These are phyloP conservation scores for Deilephila elpenor DNA, from an alignment of 2,888 invertebrate genomes.

Conservation along the genomic window DNA sequence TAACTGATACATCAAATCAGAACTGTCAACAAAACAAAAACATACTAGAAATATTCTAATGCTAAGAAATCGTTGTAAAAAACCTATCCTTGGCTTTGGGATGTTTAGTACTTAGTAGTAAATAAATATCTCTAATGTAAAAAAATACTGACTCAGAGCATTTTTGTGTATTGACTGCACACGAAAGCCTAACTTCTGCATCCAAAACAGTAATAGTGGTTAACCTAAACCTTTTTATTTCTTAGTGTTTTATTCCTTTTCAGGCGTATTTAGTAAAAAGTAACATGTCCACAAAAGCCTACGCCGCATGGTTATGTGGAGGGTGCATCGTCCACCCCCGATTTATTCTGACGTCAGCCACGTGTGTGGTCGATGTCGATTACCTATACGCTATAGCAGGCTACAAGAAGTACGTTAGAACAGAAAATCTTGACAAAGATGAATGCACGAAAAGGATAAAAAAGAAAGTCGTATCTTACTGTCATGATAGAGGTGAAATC, in stretches of 20 bases:
- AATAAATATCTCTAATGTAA: too few relatives aligned
- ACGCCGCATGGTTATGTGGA: constrained; percentile 41
- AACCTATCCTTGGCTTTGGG: too few relatives aligned
- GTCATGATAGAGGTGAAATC: constrained; percentile 47
- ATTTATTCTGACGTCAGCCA: constrained; percentile 43
- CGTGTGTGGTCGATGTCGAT: constrained; percentile 41
- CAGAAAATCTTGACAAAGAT: constrained; percentile 37
- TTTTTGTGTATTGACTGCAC: too few relatives aligned
- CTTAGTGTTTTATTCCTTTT: not conserved
- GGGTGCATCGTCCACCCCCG: constrained; percentile 38
- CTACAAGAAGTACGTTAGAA: constrained; percentile 43
- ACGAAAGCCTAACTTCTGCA: too few relatives aligned
- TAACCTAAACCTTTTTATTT: not conserved
- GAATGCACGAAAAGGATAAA: constrained; percentile 41
- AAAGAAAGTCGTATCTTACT: constrained; percentile 45
- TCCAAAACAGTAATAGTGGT: too few relatives aligned
- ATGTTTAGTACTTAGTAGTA: too few relatives aligned
- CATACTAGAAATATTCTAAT: too few relatives aligned
- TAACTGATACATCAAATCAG: too few relatives aligned
- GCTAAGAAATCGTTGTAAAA: too few relatives aligned
- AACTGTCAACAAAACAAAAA: too few relatives aligned
- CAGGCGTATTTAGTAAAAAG: constrained; percentile 31
- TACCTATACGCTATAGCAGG: constrained; percentile 48
- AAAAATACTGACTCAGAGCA: too few relatives aligned
- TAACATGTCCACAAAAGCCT: constrained; percentile 23